phyloP scores from a whole-genome alignment of 1,140 invertebrate genomes.

The Sinonovacula constricta region DNA sequence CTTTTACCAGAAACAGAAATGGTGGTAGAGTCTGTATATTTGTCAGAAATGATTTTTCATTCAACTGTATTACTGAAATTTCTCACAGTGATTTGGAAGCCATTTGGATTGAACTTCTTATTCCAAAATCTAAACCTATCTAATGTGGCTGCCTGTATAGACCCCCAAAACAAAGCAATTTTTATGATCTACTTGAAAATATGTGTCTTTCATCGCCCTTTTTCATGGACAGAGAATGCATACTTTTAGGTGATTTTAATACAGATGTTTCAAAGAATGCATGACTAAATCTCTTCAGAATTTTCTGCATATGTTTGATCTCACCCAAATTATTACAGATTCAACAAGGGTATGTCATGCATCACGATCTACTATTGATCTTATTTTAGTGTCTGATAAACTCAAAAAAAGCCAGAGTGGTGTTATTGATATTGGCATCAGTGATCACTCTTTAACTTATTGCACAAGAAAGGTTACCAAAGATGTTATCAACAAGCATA shows the following conservation, averaged over 20 bases:
- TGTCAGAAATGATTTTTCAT: background rate
- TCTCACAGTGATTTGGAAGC: background rate
- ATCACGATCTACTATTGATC: background rate
- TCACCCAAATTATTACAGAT: background rate
- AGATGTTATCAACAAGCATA: background rate
- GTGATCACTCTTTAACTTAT: background rate
- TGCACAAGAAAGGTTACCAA: background rate
- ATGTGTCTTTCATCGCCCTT: background rate
- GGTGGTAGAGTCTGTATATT: slow-evolving; percentile 30
- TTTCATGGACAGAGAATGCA: background rate
- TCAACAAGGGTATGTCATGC: background rate
- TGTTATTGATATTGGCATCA: background rate
- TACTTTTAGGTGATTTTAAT: slow-evolving; percentile 5
- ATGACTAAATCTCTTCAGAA: background rate
- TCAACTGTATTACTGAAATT: slow-evolving; percentile 6
- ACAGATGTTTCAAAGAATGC: background rate
- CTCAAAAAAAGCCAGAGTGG: background rate
- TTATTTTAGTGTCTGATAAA: background rate
- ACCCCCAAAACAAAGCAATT: background rate
- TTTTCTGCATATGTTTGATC: background rate
- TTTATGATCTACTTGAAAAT: background rate
- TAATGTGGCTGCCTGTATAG: background rate
- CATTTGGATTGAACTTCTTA: background rate
- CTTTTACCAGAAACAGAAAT: slow-evolving; percentile 12
- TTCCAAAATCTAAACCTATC: slow-evolving; percentile 16